Evolutionary conservation across 2,113 vertebrate genomes (phyloP).

Genomic region (Tympanuchus pallidicinctus): DNA sequence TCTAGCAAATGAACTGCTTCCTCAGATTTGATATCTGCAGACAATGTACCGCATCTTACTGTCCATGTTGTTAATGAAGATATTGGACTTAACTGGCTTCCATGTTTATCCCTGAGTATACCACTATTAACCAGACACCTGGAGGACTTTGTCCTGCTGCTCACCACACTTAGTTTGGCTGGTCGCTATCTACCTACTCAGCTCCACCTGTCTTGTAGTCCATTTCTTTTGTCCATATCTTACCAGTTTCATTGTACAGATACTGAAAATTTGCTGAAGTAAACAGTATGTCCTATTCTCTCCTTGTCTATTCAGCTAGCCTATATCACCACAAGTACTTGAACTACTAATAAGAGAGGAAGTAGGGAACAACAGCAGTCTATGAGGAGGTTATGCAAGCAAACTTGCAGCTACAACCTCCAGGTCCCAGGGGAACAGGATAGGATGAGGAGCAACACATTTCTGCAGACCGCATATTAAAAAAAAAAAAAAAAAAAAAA

Average conservation of each 20-base stretch:
- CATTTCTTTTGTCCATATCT: not conserved
- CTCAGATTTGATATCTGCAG: not conserved
- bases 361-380: not conserved
- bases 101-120: not conserved
- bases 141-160: not conserved
- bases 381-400: not conserved
- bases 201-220: not conserved
- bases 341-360: not conserved
- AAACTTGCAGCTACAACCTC: rapidly evolving
- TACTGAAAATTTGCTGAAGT: not conserved
- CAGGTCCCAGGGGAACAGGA: not conserved
- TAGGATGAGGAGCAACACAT: rapidly evolving
- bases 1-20: not conserved
- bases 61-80: not conserved
- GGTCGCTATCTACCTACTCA: not conserved
- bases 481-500: not conserved
- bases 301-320: not conserved
- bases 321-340: not conserved
- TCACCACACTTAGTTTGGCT: not conserved
- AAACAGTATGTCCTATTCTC: not conserved
- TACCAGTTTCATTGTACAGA: not conserved
- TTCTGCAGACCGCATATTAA: not conserved
- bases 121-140: not conserved
- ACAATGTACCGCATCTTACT: not conserved
- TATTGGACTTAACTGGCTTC: not conserved